phyloP scores from a whole-genome alignment of 2,888 invertebrate genomes.

The Caenorhabditis afra region DNA sequence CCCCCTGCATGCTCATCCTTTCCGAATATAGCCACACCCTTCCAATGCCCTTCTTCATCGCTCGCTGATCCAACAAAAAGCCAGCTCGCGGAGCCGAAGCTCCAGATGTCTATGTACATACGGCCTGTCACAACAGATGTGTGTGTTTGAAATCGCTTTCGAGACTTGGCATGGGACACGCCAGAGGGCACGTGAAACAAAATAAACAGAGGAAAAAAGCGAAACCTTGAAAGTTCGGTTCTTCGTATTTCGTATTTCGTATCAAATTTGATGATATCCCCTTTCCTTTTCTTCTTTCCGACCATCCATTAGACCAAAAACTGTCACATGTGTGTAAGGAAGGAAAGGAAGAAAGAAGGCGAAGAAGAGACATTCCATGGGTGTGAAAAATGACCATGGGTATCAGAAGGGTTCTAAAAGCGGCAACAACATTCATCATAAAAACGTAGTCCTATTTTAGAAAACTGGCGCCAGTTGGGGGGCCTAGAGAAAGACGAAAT shows the following conservation, averaged over 20 bases:
- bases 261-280: constrained; percentile 20
- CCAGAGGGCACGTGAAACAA: constrained; percentile 38
- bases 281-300: too few relatives aligned
- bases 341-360: too few relatives aligned
- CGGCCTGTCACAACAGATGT: constrained; percentile 46
- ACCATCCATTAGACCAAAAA: constrained; percentile 13
- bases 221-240: too few relatives aligned
- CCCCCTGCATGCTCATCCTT: background rate
- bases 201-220: constrained; percentile 23
- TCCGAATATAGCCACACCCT: constrained; percentile 7
- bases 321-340: constrained; percentile 19
- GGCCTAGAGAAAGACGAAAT: background rate
- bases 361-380: background rate
- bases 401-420: constrained; percentile 20
- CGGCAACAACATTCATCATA: constrained; percentile 38
- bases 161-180: constrained; percentile 31
- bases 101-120: constrained; percentile 47
- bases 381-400: constrained; percentile 43
- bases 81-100: background rate
- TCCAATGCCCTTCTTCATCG: constrained; percentile 13
- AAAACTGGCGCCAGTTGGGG: constrained; percentile 25
- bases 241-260: constrained; percentile 11
- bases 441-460: constrained; percentile 28
- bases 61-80: constrained; percentile 43
- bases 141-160: constrained; percentile 31